A percentile compares a stretch with the other conserved stretches of the same genome.
These are phyloP conservation scores for Halichondria panicea DNA, from an alignment of 37 sponge, comb jelly and placozoan genomes.

Conservation along the genomic window DNA sequence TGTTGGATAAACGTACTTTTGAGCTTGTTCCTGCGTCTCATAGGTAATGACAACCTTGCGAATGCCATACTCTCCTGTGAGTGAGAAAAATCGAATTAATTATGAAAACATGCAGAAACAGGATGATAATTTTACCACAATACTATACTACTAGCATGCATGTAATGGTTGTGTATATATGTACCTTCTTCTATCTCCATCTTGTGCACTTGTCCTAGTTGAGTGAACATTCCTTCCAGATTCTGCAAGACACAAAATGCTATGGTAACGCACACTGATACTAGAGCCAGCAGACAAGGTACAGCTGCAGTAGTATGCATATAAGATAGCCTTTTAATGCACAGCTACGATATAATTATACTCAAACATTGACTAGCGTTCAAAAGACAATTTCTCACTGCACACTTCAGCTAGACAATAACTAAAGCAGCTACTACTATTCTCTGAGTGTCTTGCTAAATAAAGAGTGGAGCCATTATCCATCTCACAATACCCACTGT, in stretches of 20 bases:
- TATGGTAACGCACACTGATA: too few relatives aligned
- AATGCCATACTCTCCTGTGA: conserved; percentile 35
- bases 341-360: too few relatives aligned
- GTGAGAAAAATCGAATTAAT: not conserved
- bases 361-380: too few relatives aligned
- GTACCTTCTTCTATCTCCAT: conserved; percentile 62
- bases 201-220: conserved; percentile 36
- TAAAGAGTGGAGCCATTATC: too few relatives aligned
- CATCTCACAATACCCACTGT: too few relatives aligned
- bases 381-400: too few relatives aligned
- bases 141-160: not conserved
- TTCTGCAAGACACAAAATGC: conserved; percentile 9
- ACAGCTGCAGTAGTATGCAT: too few relatives aligned
- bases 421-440: too few relatives aligned
- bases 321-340: too few relatives aligned
- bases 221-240: conserved; percentile 17
- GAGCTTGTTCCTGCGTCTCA: conserved; percentile 64
- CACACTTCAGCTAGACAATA: too few relatives aligned
- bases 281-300: too few relatives aligned
- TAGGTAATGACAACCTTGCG: conserved; percentile 45
- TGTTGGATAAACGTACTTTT: conserved; percentile 18
- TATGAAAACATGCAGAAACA: not conserved
- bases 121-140: not conserved
- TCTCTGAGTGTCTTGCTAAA: too few relatives aligned
- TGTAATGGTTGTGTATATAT: not conserved